Evolutionary conservation across 2,797 vertebrate genomes (phyloP).

Genomic region (Staurois parvus): DNA sequence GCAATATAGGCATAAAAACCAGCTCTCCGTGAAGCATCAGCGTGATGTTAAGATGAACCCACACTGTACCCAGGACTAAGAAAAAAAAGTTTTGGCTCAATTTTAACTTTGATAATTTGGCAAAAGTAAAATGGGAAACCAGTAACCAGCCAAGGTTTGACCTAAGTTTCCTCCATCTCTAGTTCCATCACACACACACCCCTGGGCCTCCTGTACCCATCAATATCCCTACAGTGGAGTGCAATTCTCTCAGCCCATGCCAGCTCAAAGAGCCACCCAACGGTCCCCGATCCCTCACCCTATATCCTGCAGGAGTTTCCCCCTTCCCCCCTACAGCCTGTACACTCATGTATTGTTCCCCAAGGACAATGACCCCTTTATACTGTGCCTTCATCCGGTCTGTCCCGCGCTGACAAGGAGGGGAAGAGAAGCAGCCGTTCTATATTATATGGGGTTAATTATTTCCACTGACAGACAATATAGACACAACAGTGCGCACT

Average conservation of each 20-base stretch:
- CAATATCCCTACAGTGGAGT: neutral
- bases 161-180: conserved; percentile 23
- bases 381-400: conserved; percentile 40
- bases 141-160: neutral
- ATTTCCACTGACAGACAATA: conserved; percentile 40
- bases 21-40: too few species aligned
- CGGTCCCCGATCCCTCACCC: conserved; percentile 34
- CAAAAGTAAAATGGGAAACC: neutral
- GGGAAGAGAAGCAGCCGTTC: conserved; percentile 34
- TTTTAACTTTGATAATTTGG: neutral
- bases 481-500: conserved; percentile 6
- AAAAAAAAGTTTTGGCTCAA: too few species aligned
- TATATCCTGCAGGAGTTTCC: conserved; percentile 25
- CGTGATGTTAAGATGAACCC: too few species aligned
- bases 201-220: neutral
- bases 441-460: conserved; percentile 53
- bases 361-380: conserved; percentile 54
- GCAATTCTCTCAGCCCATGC: neutral
- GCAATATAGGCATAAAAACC: too few species aligned
- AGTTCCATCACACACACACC: neutral
- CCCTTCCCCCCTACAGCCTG: neutral
- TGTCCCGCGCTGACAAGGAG: conserved; percentile 35
- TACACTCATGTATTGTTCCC: conserved; percentile 36
- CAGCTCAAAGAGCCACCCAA: conserved; percentile 51
- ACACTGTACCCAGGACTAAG: too few species aligned